A percentile compares a stretch with the other conserved stretches of the same genome.
Evolutionary conservation across 1,140 invertebrate genomes (phyloP).

Genomic region (Drosophila ogumai): DNA sequence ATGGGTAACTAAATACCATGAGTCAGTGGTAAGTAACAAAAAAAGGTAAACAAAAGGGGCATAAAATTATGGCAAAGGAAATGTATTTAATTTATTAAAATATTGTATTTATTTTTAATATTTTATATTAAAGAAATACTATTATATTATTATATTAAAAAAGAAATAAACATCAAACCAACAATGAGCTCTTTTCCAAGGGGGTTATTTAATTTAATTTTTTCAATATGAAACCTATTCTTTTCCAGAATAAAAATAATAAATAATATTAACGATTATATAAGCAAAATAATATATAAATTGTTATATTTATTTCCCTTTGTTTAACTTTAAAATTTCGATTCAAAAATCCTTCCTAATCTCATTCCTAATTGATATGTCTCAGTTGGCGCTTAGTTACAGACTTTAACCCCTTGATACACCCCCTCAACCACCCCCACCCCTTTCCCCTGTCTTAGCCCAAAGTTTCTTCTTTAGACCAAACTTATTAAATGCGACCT

Average conservation of each 20-base stretch:
- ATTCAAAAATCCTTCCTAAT: not conserved
- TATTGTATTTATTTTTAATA: too few relatives aligned
- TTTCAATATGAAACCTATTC: not conserved
- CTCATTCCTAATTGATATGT: not conserved
- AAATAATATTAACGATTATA: not conserved
- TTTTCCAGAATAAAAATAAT: too few relatives aligned
- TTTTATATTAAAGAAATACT: too few relatives aligned
- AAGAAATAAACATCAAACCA: not conserved
- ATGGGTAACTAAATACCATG: not conserved
- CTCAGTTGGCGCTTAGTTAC: not conserved
- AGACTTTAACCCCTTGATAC: slow-evolving; percentile 6
- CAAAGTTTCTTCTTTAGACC: slow-evolving; percentile 31
- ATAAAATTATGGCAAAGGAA: not conserved
- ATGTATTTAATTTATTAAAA: too few relatives aligned
- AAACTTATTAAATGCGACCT: slow-evolving; percentile 47
- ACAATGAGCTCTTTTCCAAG: not conserved
- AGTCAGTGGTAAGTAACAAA: not conserved
- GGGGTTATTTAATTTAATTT: not conserved
- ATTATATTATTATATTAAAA: too few relatives aligned
- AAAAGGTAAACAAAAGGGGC: too few relatives aligned
- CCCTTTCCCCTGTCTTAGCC: not conserved
- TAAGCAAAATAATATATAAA: not conserved
- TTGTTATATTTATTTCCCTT: not conserved
- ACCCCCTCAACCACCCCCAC: not conserved
- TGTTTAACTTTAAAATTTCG: not conserved